Conservation (phyloP, 2,113 vertebrate species). For the Zosterops hypoxanthus region DNA sequence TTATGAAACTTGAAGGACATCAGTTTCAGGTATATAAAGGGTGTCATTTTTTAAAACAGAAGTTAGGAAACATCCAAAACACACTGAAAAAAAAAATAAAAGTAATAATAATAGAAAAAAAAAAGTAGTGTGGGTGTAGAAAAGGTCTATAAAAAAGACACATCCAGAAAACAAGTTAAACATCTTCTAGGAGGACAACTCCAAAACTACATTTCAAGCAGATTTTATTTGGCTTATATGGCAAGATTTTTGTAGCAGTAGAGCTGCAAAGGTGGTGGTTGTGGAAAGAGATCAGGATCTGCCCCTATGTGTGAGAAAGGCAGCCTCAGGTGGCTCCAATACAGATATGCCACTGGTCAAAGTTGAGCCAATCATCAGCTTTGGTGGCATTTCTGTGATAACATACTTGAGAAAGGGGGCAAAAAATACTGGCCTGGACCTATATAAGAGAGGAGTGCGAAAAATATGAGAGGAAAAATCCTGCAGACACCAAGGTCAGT, state of each 20-base stretch:
- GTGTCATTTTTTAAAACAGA: background rate
- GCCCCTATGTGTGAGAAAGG: accelerated
- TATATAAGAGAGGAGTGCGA: background rate
- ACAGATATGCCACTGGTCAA: background rate
- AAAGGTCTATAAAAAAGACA: background rate
- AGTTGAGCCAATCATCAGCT: background rate
- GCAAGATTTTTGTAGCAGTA: background rate
- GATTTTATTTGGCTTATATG: accelerated
- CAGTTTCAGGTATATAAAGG: background rate
- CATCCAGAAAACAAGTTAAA: accelerated
- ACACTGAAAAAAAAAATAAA: background rate
- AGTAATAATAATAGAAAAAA: too few species aligned
- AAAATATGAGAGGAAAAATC: background rate
- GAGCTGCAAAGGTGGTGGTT: background rate
- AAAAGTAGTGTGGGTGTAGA: background rate
- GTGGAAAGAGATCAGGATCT: background rate
- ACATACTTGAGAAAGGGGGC: background rate
- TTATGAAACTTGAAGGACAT: background rate
- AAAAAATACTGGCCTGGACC: background rate
- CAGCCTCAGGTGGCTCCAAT: background rate
- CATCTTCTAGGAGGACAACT: background rate
- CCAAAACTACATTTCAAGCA: background rate
- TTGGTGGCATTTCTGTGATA: background rate
- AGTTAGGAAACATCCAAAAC: background rate
- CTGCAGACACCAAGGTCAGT: background rate